Conservation (phyloP, 2,113 vertebrate genomes). For the Procapra przewalskii region DNA sequence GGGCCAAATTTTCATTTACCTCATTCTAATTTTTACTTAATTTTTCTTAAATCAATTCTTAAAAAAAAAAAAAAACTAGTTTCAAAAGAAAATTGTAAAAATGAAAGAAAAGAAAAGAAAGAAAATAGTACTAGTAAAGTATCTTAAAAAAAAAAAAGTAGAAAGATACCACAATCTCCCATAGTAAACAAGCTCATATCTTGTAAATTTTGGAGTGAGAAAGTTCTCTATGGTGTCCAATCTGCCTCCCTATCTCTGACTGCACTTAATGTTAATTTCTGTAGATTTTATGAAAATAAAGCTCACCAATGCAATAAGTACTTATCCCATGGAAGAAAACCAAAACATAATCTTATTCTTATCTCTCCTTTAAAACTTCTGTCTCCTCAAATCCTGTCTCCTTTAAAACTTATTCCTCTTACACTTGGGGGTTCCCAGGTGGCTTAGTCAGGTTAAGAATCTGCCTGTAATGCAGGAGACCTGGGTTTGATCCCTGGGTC, state of each 20-base stretch:
- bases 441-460: neutral
- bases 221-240: neutral
- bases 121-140: neutral
- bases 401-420: neutral
- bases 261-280: neutral
- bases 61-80: neutral
- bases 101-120: neutral
- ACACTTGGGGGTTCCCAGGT: neutral
- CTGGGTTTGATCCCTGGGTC: neutral
- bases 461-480: neutral
- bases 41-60: neutral
- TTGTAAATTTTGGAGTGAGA: neutral
- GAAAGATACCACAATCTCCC: neutral
- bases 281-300: constrained; percentile 15
- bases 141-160: neutral
- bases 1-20: neutral
- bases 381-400: neutral
- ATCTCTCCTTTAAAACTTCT: neutral
- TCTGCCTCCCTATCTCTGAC: neutral
- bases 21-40: neutral
- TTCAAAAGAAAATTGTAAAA: neutral
- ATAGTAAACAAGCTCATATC: neutral
- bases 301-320: neutral
- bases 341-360: neutral
- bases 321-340: neutral